Base-by-base conservation (phyloP, 2,113 vertebrate genomes). In the Panurus biarmicus region DNA sequence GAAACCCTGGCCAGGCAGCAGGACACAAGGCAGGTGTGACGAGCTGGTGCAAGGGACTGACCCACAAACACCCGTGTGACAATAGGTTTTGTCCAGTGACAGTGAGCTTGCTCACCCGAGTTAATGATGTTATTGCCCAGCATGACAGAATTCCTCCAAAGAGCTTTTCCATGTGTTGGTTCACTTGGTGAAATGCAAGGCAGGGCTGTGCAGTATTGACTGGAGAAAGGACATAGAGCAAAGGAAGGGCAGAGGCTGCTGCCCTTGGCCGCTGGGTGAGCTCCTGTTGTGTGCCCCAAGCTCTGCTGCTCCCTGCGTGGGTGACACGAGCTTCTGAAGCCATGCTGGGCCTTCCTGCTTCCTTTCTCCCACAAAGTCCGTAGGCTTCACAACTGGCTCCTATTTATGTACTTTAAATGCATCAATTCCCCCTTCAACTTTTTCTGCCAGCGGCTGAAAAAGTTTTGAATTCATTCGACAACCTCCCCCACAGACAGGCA, bases 11-110 rank as follows among this genome's bases (percentile, higher is more conserved):
- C 9, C 28, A 58, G 24, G 62, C 51, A 70, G 53, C 22, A 45
- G 61, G 45, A 3, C n/a, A 4, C 1, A 1, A 36, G 42, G 8
- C 38, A 82, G 60, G 8, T 0, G 7, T 20, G 60, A 17, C 1
- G 2, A 22, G 64, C 21, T 10, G n/a, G 10, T 18, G 33, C 11
- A 1, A 38, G 26, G 21, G 35, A 17, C 44, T 24, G 58, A 3
- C 13, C 3, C 5, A 6, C 12, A 13, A 4, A 26, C 18, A 2
- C 29, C n/a, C 31, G 13, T 6, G n/a, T 17, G 58, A 35, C 31
- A 5, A 11, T 1, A 16, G 50, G 6, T 2, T 47, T 31, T 61
- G 50, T 16, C 9, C 38, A 6, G 19, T 25, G 61, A 11, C 64
- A 73, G 8, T 8, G 31, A 35, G 11, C 31, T 42, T 62, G 16